phyloP scores from a whole-genome alignment of 2,888 invertebrate genomes.

The Hydroisotoma schaefferi region DNA sequence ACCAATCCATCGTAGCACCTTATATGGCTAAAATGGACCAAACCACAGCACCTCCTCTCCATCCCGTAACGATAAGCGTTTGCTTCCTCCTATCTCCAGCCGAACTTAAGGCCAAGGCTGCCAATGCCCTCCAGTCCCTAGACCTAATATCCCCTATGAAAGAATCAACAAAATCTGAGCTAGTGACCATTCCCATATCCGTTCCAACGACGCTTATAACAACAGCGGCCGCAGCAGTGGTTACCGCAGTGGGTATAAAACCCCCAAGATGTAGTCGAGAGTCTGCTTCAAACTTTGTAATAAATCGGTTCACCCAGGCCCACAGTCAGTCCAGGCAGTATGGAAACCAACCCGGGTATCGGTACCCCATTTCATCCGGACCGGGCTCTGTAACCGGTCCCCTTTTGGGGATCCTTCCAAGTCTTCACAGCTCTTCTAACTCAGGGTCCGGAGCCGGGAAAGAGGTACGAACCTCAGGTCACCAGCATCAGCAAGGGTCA shows the following conservation, averaged over 20 bases:
- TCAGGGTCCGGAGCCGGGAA: too few species aligned
- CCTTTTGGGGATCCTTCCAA: too few species aligned
- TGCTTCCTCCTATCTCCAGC: slow-evolving; percentile 45
- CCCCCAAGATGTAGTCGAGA: slow-evolving; percentile 11
- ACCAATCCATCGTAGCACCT: slow-evolving; percentile 68
- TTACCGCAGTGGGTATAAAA: background rate
- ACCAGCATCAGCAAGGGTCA: too few species aligned
- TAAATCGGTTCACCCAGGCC: slow-evolving; percentile 29
- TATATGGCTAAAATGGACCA: slow-evolving; percentile 58
- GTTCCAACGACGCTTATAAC: slow-evolving; percentile 2
- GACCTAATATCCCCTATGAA: background rate
- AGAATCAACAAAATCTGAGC: background rate
- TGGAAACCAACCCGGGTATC: background rate
- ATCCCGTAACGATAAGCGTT: slow-evolving; percentile 85
- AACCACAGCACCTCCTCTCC: slow-evolving; percentile 63
- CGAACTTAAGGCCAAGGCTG: background rate
- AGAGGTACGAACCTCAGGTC: too few species aligned
- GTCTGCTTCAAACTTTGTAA: slow-evolving; percentile 18
- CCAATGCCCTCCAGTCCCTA: background rate
- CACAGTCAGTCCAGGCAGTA: slow-evolving; percentile 12
- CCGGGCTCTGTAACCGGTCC: too few species aligned
- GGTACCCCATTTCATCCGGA: slow-evolving; percentile 4
- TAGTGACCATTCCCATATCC: background rate
- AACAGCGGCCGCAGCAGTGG: background rate
- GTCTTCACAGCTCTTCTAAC: too few species aligned